Evolutionary conservation across 2,797 vertebrate genomes (phyloP), one percentile per base, ranked within the genome.

Genomic region (Falco peregrinus): DNA sequence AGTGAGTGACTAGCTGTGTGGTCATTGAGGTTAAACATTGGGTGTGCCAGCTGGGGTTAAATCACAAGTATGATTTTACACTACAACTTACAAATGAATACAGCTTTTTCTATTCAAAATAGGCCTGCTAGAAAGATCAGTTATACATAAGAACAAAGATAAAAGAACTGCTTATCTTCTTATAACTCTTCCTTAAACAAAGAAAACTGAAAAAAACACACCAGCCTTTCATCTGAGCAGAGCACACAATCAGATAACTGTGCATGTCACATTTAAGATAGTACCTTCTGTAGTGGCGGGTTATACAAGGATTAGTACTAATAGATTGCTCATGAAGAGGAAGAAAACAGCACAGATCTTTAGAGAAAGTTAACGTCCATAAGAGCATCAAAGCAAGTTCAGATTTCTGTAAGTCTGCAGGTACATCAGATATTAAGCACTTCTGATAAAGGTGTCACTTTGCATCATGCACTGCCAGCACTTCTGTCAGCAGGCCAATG

Each of bases 311-410:
- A 21, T 59, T 63, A 59, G 13, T 26, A 54, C 5, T 31, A 63
- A 35, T 2, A 26, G 16, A 8, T 2, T 54, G 12, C 33, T 65
- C 56, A 28, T 0, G 1, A 15, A 50, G 16, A 82, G 9, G 8
- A 9, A 57, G 15, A 54, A 84, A 61, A 53, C 26, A 64, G n/a
- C 39, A 33, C 13, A 5, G 8, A 18, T 28, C 56, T 59, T 64
- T 56, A 50, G 16, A 68, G 54, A 45, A 71, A 1, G 5, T 65
- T 63, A 33, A 37, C 9, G 45, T 63, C 29, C 17, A 2, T 24
- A 25, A 41, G 4, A 60, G 9, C 37, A 53, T 3, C 59, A 61
- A 37, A 5, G 43, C 0, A 0, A 45, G 26, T 31, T 31, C 17
- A 59, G 41, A 59, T 56, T 76, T 76, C 35, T 84, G 0, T 11